These are phyloP conservation scores for Tretioscincus oriximinensis DNA, from an alignment of 2,113 vertebrate species.

Conservation along the genomic window DNA sequence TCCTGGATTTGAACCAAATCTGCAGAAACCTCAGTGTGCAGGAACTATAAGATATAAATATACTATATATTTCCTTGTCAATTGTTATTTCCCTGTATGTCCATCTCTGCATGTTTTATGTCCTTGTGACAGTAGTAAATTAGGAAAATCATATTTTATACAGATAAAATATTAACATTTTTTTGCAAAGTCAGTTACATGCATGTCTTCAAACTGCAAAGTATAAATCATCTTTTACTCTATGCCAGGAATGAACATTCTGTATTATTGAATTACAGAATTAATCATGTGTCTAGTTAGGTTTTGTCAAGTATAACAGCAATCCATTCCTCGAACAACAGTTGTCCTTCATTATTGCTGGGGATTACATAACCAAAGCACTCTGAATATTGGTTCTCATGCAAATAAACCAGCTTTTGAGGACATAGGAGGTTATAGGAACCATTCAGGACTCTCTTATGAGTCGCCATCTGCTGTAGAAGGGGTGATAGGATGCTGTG, in stretches of 20 bases:
- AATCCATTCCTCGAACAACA: constrained; percentile 39
- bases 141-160: neutral
- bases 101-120: neutral
- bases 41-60: neutral
- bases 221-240: too few relatives aligned
- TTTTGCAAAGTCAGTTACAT: neutral
- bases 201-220: too few relatives aligned
- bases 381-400: too few relatives aligned
- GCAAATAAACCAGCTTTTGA: too few relatives aligned
- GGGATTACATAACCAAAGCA: too few relatives aligned
- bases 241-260: too few relatives aligned
- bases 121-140: neutral
- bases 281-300: constrained; percentile 38
- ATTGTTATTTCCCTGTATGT: neutral
- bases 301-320: constrained; percentile 39
- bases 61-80: neutral
- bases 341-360: too few relatives aligned
- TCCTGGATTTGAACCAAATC: neutral
- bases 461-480: too few relatives aligned
- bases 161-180: neutral
- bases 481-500: too few relatives aligned
- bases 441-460: too few relatives aligned
- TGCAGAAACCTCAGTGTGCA: neutral
- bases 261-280: neutral
- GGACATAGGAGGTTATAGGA: too few relatives aligned